Conservation (phyloP, 2,797 vertebrate species). For the Lutjanus argentimaculatus region DNA sequence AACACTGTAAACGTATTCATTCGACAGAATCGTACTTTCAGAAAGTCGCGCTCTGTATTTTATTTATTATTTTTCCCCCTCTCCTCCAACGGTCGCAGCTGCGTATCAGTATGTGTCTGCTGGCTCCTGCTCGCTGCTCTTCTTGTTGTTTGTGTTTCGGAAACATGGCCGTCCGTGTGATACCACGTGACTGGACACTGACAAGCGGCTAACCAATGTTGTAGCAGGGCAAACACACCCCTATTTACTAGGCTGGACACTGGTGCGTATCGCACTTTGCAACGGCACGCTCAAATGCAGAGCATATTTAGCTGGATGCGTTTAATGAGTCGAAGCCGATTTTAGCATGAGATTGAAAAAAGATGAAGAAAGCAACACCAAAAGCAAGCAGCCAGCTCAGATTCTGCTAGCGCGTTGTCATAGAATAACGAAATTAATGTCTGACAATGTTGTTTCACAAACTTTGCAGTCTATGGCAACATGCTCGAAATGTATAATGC, state of each 20-base stretch:
- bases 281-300: background rate
- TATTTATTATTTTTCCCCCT: slow-evolving; percentile 73
- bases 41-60: slow-evolving; percentile 78
- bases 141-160: slow-evolving; percentile 95
- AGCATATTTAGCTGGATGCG: background rate
- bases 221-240: slow-evolving; percentile 73
- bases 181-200: slow-evolving; percentile 83
- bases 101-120: slow-evolving; percentile 87
- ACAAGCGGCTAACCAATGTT: slow-evolving; percentile 79
- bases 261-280: slow-evolving; percentile 19
- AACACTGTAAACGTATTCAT: slow-evolving; percentile 83
- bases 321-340: background rate
- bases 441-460: background rate
- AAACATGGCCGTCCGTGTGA: slow-evolving; percentile 91
- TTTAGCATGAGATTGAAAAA: background rate
- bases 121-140: slow-evolving; percentile 84
- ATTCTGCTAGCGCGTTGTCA: background rate
- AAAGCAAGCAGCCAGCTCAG: background rate
- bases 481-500: background rate
- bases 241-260: slow-evolving; percentile 55
- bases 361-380: background rate
- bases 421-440: background rate
- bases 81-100: slow-evolving; percentile 86
- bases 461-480: background rate
- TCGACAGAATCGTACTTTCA: slow-evolving; percentile 81